Base-by-base conservation (phyloP, 2,888 invertebrate species). In the Lithophane semibrunnea region DNA sequence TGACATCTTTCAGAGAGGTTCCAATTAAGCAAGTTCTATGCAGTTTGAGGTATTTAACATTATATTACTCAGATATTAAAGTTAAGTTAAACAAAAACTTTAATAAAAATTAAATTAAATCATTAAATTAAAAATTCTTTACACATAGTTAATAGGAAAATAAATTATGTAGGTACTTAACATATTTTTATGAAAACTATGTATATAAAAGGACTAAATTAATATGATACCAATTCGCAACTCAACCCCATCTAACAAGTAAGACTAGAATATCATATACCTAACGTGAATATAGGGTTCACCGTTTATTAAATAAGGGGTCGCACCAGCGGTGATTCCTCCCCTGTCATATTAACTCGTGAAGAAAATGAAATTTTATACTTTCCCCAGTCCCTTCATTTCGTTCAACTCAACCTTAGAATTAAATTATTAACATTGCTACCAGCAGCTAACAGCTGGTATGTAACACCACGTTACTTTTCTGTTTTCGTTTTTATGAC, bases 301-400 rank as follows among this genome's bases (percentile, higher is more conserved):
- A 77, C n/a, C 66, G 70, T 78, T 85, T 86, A 88, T 88, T 83
- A 88, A 86, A 88, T 85, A 86, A 77, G 69, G 79, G 83, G 54
- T 83, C 79, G 75, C 66, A 64, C 60, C 71, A 73, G 66, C 69
- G 73, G 84, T 84, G 84, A 92, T 91, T 89, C 84, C 86, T 90
- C 86, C 84, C 88, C 85, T 90, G 91, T 91, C 90, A 89, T 83
- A 90, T 91, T 90, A 91, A 84, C 78, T 82, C 66, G 64, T 84
- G 86, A 83, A 75, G 87, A 87, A 91, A 91, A 92, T 91, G 89
- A 82, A 90, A 90, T 91, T 91, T 89, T 85, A 87, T 86, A 84
- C 86, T 85, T 84, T 83, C 63, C 80, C 63, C 29, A 69, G 72
- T 75, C 69, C 75, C 73, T 78, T 49, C 52, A 61, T 79, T 72